A percentile compares a stretch with the other conserved stretches of the same genome.
These are phyloP conservation scores for Philopedon plagiatum DNA, from an alignment of 2,888 invertebrate species.

Conservation along the genomic window DNA sequence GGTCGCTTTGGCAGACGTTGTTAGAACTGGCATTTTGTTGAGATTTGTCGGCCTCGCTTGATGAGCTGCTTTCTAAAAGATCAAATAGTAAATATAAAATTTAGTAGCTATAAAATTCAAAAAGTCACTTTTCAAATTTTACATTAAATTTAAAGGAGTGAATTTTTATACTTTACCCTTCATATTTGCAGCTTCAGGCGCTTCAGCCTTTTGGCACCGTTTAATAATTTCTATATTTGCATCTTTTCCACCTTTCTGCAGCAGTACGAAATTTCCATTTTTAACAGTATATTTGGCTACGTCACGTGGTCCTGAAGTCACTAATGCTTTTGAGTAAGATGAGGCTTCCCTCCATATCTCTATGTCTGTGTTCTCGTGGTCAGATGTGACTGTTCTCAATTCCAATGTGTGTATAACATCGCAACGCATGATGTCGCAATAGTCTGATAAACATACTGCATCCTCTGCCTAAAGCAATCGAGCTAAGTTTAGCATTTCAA, in stretches of 20 bases:
- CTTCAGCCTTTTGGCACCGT: slow-evolving; percentile 65
- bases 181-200: slow-evolving; percentile 58
- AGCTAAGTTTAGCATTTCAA: too few relatives aligned
- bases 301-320: slow-evolving; percentile 67
- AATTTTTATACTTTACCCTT: slow-evolving; percentile 50
- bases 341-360: slow-evolving; percentile 88
- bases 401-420: slow-evolving; percentile 87
- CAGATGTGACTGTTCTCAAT: slow-evolving; percentile 76
- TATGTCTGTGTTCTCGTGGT: slow-evolving; percentile 81
- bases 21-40: slow-evolving; percentile 63
- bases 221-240: slow-evolving; percentile 52
- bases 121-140: too few relatives aligned
- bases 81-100: too few relatives aligned
- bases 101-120: too few relatives aligned
- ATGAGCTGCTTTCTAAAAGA: slow-evolving; percentile 52
- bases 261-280: slow-evolving; percentile 59
- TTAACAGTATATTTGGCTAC: slow-evolving; percentile 65
- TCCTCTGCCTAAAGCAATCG: slow-evolving; percentile 82
- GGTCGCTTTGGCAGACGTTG: slow-evolving; percentile 74
- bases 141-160: too few relatives aligned
- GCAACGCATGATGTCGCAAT: slow-evolving; percentile 96
- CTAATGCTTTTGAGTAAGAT: slow-evolving; percentile 77
- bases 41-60: slow-evolving; percentile 63
- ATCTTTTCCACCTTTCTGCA: slow-evolving; percentile 50
- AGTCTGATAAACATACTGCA: slow-evolving; percentile 93